Conservation (phyloP, 1,140 invertebrate genomes). For the Atta colombica region DNA sequence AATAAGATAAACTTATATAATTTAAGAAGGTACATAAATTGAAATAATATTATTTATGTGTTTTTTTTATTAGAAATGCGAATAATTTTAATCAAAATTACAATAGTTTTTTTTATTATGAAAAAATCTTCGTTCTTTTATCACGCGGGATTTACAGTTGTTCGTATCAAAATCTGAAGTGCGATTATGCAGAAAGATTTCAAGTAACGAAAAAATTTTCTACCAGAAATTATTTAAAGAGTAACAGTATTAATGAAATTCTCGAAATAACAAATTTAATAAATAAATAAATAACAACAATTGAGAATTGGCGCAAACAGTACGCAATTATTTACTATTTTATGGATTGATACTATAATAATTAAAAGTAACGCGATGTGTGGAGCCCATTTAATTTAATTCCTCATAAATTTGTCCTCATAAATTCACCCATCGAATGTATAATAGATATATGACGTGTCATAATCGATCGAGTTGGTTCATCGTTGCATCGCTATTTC, state of each 20-base stretch:
- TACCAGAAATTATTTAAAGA: neutral
- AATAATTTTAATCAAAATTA: neutral
- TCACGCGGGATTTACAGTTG: neutral
- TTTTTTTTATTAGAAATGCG: neutral
- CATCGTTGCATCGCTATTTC: neutral
- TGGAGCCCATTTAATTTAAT: neutral
- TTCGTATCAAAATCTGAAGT: neutral
- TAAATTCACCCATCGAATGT: neutral
- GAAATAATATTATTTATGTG: neutral
- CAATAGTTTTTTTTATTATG: neutral
- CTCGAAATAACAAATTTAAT: too few relatives aligned
- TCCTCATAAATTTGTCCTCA: neutral
- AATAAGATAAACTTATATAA: neutral
- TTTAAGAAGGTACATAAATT: neutral
- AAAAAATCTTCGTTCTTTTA: neutral
- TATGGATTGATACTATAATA: neutral
- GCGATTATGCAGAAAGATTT: neutral
- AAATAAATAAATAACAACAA: too few relatives aligned
- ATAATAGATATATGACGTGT: slow-evolving; percentile 28
- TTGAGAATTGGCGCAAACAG: too few relatives aligned
- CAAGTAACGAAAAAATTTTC: neutral
- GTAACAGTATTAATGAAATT: too few relatives aligned
- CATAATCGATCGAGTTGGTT: neutral
- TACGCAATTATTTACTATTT: neutral
- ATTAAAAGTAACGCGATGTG: neutral